phyloP scores from a whole-genome alignment of 2,797 vertebrate genomes.

The Clamator glandarius region DNA sequence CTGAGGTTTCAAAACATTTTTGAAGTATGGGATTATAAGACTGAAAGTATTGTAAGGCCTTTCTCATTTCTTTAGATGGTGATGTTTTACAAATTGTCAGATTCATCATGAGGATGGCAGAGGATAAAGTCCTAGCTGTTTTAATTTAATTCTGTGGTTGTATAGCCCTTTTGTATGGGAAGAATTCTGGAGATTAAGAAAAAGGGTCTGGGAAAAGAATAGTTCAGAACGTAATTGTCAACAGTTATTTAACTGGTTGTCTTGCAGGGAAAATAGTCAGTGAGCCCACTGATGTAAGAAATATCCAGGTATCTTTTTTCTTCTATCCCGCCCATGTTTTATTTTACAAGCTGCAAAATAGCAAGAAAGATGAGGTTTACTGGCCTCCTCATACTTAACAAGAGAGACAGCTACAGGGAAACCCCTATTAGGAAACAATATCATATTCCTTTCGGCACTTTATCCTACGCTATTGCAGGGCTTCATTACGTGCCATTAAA shows the following conservation, averaged over 20 bases:
- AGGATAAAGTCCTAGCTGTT: background rate
- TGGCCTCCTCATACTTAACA: background rate
- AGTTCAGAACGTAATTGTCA: background rate
- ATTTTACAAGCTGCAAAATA: background rate
- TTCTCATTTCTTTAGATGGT: background rate
- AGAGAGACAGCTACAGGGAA: background rate
- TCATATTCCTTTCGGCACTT: background rate
- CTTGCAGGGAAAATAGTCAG: background rate
- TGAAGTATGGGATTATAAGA: background rate
- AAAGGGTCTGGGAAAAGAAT: background rate
- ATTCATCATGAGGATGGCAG: conserved; percentile 12
- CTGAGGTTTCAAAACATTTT: background rate
- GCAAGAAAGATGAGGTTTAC: background rate
- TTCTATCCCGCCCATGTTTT: background rate
- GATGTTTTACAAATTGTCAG: background rate
- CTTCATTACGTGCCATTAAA: background rate
- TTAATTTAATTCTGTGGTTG: conserved; percentile 2
- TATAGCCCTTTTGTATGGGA: background rate
- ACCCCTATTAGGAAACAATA: background rate
- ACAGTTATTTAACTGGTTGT: background rate
- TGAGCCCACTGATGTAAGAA: background rate
- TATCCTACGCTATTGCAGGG: background rate
- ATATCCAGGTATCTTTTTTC: background rate
- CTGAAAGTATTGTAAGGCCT: background rate
- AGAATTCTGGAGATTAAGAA: background rate